Conservation (phyloP, 2,797 vertebrate genomes). For the Dendrocincla fuliginosa region DNA sequence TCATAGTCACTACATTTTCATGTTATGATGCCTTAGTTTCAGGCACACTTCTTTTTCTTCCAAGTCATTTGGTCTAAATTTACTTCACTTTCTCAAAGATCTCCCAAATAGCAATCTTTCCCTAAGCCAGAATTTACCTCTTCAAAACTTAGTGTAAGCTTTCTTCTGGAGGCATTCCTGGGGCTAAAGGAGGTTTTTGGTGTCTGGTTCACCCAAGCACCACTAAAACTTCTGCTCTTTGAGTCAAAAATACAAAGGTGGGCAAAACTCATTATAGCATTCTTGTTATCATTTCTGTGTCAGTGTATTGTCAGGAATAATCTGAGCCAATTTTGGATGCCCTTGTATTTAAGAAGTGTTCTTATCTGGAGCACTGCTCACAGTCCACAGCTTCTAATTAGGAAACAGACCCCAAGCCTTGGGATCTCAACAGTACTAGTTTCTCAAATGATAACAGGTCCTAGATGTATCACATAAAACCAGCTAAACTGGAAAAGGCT, state of each 20-base stretch:
- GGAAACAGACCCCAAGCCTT: not conserved
- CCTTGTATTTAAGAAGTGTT: not conserved
- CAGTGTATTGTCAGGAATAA: not conserved
- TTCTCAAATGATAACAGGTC: not conserved
- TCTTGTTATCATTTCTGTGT: not conserved
- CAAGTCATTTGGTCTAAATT: not conserved
- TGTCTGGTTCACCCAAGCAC: not conserved
- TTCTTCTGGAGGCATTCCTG: not conserved
- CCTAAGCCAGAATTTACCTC: not conserved
- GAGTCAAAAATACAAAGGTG: not conserved
- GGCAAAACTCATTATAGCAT: not conserved
- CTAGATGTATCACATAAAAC: not conserved
- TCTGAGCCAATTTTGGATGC: not conserved
- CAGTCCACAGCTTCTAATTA: not conserved
- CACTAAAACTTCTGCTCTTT: not conserved
- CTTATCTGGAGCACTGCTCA: not conserved
- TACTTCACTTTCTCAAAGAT: not conserved
- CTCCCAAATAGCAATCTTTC: not conserved
- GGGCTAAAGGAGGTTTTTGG: not conserved
- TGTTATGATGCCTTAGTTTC: not conserved
- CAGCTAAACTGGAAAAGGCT: conserved; percentile 54
- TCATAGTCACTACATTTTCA: not conserved
- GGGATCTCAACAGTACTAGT: not conserved
- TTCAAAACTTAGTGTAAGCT: not conserved
- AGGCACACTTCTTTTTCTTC: not conserved